phyloP scores from a whole-genome alignment of 1,140 invertebrate species.

The Monochamus saltuarius region DNA sequence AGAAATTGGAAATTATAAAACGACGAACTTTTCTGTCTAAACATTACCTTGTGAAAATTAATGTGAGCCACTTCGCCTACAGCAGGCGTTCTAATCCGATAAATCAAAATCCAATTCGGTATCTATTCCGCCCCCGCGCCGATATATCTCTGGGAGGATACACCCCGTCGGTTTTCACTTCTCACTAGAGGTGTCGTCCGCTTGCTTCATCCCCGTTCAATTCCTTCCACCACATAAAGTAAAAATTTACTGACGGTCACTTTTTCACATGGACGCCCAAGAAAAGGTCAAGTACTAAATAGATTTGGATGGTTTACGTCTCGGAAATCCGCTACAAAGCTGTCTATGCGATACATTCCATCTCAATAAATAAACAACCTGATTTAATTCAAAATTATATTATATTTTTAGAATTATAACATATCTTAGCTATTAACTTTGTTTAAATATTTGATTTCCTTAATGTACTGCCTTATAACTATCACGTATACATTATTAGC shows the following conservation, averaged over 20 bases:
- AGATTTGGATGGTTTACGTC: not conserved
- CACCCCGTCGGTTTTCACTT: not conserved
- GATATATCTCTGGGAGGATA: not conserved
- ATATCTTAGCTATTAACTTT: no score
- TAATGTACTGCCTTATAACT: no score
- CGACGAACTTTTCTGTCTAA: not conserved
- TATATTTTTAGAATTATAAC: no score
- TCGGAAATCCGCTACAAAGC: no score
- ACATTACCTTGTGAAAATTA: not conserved
- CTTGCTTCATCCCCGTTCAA: slow-evolving; percentile 23
- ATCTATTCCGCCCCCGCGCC: slow-evolving; percentile 14
- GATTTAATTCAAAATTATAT: no score
- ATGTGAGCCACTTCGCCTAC: not conserved
- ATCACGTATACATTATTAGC: no score
- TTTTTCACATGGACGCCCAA: slow-evolving; percentile 29
- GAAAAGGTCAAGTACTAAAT: slow-evolving; percentile 33
- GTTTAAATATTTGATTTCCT: no score
- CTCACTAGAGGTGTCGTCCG: not conserved
- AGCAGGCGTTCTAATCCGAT: not conserved
- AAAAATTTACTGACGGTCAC: slow-evolving; percentile 38
- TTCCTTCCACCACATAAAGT: slow-evolving; percentile 37
- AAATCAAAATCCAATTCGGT: slow-evolving; percentile 18
- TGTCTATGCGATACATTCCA: no score
- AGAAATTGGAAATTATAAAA: slow-evolving; percentile 43
- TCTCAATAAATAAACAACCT: no score